A percentile compares a stretch with the other conserved stretches of the same genome.
These are phyloP conservation scores for Drosophila bunnanda DNA, from an alignment of 2,888 invertebrate genomes.

Conservation along the genomic window DNA sequence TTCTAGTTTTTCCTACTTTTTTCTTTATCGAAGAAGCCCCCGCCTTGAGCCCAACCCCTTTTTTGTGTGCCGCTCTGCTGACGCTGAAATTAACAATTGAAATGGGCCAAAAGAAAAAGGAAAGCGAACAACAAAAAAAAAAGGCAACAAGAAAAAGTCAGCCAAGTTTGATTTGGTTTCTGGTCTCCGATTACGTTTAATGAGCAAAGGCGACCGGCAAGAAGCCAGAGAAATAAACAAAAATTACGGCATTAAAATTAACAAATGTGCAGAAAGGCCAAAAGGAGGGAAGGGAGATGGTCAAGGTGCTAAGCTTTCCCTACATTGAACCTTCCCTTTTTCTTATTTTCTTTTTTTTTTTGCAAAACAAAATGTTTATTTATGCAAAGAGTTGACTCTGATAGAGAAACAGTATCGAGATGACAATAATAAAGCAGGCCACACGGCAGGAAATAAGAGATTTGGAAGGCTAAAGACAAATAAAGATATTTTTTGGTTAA, in stretches of 20 bases:
- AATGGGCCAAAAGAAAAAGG: slow-evolving; percentile 30
- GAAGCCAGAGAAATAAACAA: slow-evolving; percentile 42
- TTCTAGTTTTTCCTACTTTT: neutral
- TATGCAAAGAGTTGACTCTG: neutral
- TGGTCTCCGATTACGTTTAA: slow-evolving; percentile 43
- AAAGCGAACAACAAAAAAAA: slow-evolving; percentile 22
- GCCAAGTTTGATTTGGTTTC: slow-evolving; percentile 34
- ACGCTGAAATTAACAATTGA: slow-evolving; percentile 56
- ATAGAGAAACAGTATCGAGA: neutral
- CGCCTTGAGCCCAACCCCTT: neutral
- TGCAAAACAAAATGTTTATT: neutral
- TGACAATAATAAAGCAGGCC: neutral
- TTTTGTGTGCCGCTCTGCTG: slow-evolving; percentile 41
- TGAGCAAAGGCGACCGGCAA: slow-evolving; percentile 17
- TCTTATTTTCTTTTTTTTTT: neutral
- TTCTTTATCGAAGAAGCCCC: slow-evolving; percentile 34
- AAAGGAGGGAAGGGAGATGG: slow-evolving; percentile 1
- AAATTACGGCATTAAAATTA: slow-evolving; percentile 53
- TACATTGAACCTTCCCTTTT: slow-evolving; percentile 1
- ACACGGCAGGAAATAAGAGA: neutral
- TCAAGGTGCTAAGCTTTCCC: slow-evolving; percentile 16
- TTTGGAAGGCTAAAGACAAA: no score
- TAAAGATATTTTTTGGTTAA: neutral
- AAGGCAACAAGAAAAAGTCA: slow-evolving; percentile 40
- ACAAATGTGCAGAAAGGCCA: slow-evolving; percentile 16